Conservation (phyloP, 2,888 invertebrate genomes). For the Cataglyphis altisquamis region DNA sequence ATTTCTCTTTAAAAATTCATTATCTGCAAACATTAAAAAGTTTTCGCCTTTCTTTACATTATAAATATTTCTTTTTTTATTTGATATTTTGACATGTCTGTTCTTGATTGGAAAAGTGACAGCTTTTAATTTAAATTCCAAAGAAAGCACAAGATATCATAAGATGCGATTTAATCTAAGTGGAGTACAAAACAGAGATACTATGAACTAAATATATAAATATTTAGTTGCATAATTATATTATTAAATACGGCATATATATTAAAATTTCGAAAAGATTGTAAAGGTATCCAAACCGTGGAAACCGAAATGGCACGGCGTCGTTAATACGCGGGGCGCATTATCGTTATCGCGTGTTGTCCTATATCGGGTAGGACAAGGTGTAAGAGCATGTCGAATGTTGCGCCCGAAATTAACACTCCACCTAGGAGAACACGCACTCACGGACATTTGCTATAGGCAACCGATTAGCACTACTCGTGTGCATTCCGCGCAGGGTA, state of each 20-base stretch:
- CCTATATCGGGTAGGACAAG: constrained; percentile 67
- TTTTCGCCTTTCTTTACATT: not conserved
- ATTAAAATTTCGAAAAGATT: not conserved
- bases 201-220: not conserved
- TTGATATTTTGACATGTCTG: not conserved
- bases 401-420: constrained; percentile 78
- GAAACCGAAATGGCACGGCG: not conserved
- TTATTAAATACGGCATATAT: not conserved
- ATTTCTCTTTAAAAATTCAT: not conserved
- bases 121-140: not conserved
- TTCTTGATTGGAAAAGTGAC: not conserved
- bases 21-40: not conserved
- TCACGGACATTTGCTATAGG: constrained; percentile 73
- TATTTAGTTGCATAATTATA: not conserved
- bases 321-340: constrained; percentile 41
- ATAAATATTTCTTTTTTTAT: not conserved
- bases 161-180: not conserved
- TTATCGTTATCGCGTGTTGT: constrained; percentile 71
- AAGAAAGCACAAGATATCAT: not conserved
- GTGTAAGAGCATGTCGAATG: constrained; percentile 76
- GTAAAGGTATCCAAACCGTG: not conserved
- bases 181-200: not conserved
- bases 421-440: constrained; percentile 70
- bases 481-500: constrained; percentile 76
- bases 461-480: constrained; percentile 80